phyloP scores from a whole-genome alignment of 2,113 vertebrate genomes.

The Neodon shergylaensis region DNA sequence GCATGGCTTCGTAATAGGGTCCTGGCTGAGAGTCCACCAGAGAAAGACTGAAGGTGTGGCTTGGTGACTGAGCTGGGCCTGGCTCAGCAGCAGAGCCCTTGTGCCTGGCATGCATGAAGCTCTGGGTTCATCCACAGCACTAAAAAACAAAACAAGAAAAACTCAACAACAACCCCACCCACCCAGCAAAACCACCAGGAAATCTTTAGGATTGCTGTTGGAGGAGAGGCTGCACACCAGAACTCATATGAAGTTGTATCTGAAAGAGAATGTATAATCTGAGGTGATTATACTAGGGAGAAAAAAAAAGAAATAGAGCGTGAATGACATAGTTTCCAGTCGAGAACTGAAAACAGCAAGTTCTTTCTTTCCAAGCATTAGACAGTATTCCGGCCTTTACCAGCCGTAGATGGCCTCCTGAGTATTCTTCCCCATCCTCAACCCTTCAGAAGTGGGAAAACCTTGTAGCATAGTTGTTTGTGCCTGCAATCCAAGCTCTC shows the following conservation, averaged over 20 bases:
- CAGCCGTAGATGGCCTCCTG: too few species aligned
- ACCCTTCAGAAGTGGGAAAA: too few species aligned
- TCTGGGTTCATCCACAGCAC: background rate
- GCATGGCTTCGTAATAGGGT: background rate
- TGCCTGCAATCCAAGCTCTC: background rate
- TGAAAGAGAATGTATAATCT: background rate
- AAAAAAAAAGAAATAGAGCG: background rate
- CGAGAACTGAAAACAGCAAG: background rate
- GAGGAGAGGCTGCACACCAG: background rate
- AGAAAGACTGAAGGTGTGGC: background rate
- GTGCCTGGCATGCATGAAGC: background rate
- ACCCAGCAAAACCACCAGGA: too few species aligned
- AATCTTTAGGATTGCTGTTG: background rate
- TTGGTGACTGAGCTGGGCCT: background rate
- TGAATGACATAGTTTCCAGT: background rate
- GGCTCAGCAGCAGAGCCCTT: background rate
- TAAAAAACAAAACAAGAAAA: background rate
- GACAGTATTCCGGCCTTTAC: background rate
- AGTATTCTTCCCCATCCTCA: background rate
- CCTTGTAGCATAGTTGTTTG: too few species aligned
- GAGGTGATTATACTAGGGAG: fast-evolving
- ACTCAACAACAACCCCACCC: background rate
- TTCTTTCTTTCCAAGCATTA: background rate
- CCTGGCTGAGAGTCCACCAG: background rate
- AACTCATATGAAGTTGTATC: background rate